Evolutionary conservation across 1,140 invertebrate genomes (phyloP).

Genomic region (Heliconius hermathena): DNA sequence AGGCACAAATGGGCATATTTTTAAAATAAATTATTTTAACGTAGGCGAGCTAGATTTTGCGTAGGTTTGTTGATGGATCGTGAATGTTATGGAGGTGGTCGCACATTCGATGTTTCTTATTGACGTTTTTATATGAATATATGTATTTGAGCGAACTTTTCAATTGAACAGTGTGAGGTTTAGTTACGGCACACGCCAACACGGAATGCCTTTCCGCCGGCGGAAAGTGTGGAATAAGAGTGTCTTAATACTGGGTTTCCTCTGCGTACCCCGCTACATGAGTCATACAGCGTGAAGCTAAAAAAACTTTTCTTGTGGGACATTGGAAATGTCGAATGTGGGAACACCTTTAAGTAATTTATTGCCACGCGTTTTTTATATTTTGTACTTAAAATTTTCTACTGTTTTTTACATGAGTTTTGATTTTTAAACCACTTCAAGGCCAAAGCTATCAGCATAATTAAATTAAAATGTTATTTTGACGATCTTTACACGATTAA

Average conservation of each 20-base stretch:
- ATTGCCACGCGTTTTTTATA: conserved; percentile 12
- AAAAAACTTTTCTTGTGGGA: not conserved
- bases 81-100: conserved; percentile 16
- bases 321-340: not conserved
- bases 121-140: not conserved
- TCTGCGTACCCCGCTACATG: too few relatives aligned
- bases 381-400: conserved; percentile 11
- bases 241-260: too few relatives aligned
- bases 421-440: not conserved
- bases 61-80: conserved; percentile 19
- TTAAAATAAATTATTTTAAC: conserved; percentile 38
- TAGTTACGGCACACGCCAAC: too few relatives aligned
- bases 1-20: conserved; percentile 43
- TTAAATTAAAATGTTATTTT: not conserved
- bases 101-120: not conserved
- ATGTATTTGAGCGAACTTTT: not conserved
- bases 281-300: not conserved
- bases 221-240: too few relatives aligned
- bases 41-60: conserved; percentile 37
- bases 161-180: not conserved
- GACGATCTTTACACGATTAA: not conserved
- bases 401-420: not conserved
- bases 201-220: too few relatives aligned
- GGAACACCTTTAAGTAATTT: not conserved
- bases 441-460: not conserved